Base-by-base conservation (phyloP, 2,797 vertebrate genomes). In the Halcyon leucocephala region DNA sequence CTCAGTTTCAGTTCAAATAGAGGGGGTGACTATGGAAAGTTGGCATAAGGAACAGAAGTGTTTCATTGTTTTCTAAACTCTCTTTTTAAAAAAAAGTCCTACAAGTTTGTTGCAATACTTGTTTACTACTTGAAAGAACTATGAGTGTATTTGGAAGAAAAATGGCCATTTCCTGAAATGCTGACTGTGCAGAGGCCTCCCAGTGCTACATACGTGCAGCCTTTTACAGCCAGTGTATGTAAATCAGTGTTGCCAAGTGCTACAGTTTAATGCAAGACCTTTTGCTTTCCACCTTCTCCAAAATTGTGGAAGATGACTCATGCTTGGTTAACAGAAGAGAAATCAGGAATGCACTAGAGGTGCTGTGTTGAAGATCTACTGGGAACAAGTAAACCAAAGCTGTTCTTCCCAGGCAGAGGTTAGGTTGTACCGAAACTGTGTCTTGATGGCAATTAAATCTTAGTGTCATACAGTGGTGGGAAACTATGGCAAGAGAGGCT, bases 21-120 rank as follows among this genome's bases (percentile, higher is more conserved):
- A 76, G 67, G 96, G 89, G 96, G 94, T 66, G 89, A 83, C 89
- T 55, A 10, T 86, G 89, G 91, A 93, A 93, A 95, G 55, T 48
- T 95, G 92, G 90, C 90, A 52, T 72, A 44, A 9, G 2, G 44
- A 86, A 52, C 48, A 83, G 72, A 55, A 84, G 48, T 1, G 2
- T 49, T 92, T 58, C 70, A 86, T 96, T 97, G 92, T 96, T 92
- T 92, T 80, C 80, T 73, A 62, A 86, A 55, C 54, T 70, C 22
- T 37, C 65, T 42, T 4, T 60, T 91, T 79, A 79, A 82, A 39
- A 33, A 48, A 52, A 41, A 31, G 8, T 49, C 24, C 44, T n/a
- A 21, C 20, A 71, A 71, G 41, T 60, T 86, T 80, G 9, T 82
- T 95, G 90, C 3, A 0, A 24, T 87, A 61, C 26, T 96, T 95